Evolutionary conservation across 1,140 invertebrate species (phyloP).

Genomic region (Oncopodura yosiiana): DNA sequence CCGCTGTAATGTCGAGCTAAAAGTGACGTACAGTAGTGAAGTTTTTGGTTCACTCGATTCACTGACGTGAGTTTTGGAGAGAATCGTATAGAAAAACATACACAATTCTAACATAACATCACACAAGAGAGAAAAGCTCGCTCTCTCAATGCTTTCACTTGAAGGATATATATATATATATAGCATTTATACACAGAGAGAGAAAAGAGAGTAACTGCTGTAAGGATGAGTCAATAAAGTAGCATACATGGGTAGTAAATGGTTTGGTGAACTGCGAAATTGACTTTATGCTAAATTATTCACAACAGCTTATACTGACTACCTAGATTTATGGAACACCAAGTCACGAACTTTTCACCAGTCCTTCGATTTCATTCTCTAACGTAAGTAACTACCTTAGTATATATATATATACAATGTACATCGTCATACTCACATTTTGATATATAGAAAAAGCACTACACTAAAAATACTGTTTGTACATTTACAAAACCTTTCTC

Average conservation of each 20-base stretch:
- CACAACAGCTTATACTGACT: constrained; percentile 30
- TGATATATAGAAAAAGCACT: too few species aligned
- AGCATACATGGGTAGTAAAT: constrained; percentile 35
- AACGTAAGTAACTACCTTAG: too few species aligned
- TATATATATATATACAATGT: too few species aligned
- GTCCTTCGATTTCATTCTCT: constrained; percentile 4
- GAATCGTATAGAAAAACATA: not conserved
- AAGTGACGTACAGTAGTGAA: too few species aligned
- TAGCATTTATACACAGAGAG: not conserved
- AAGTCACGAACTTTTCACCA: constrained; percentile 31
- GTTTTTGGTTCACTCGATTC: too few species aligned
- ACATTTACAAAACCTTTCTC: constrained; percentile 7
- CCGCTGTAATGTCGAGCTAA: too few species aligned
- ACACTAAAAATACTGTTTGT: too few species aligned
- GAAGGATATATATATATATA: not conserved
- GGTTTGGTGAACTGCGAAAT: constrained; percentile 36
- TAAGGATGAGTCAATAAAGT: constrained; percentile 31
- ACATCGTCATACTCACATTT: too few species aligned
- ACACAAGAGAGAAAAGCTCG: not conserved
- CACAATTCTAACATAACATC: not conserved
- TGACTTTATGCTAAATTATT: constrained; percentile 36
- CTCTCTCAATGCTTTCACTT: too few species aligned
- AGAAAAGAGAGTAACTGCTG: constrained; percentile 6
- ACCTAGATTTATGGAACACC: constrained; percentile 30
- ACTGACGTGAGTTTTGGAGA: too few species aligned